These are phyloP conservation scores for Metridium senile DNA, from an alignment of 92 coral and sea anemone species.

Conservation along the genomic window DNA sequence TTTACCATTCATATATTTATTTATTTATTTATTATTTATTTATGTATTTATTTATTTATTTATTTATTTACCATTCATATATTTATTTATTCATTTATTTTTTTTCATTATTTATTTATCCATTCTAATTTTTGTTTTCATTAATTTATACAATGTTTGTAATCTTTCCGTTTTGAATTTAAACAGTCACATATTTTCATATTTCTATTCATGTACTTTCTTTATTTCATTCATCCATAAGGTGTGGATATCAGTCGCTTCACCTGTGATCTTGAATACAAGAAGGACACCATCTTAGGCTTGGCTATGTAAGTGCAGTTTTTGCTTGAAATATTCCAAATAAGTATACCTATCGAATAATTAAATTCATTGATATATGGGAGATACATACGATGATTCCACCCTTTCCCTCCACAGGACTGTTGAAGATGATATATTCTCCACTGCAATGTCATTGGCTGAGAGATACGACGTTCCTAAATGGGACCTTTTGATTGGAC, in stretches of 20 bases:
- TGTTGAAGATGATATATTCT: slow-evolving; percentile 77
- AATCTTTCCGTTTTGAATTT: neutral
- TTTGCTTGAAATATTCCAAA: neutral
- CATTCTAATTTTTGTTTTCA: too few species aligned
- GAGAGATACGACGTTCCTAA: slow-evolving; percentile 84
- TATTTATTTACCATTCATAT: too few species aligned
- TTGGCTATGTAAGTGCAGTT: slow-evolving; percentile 77
- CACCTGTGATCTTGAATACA: slow-evolving; percentile 92
- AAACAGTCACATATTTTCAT: too few species aligned
- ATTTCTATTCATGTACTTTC: too few species aligned
- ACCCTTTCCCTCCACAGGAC: slow-evolving; percentile 52
- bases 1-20: too few species aligned
- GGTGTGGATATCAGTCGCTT: slow-evolving; percentile 97
- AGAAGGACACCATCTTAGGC: slow-evolving; percentile 93
- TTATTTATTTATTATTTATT: too few species aligned
- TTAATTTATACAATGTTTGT: too few species aligned
- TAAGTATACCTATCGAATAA: neutral
- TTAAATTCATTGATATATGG: too few species aligned
- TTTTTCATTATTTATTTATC: too few species aligned
- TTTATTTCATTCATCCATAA: slow-evolving; percentile 26
- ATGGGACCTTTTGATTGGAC: slow-evolving; percentile 95
- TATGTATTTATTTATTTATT: too few species aligned
- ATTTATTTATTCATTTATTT: too few species aligned
- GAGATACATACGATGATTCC: too few species aligned
- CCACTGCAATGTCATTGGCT: slow-evolving; percentile 91